Evolutionary conservation across 2,888 invertebrate genomes (phyloP), one percentile per base, ranked within the genome.

Genomic region (Elysia crispata): DNA sequence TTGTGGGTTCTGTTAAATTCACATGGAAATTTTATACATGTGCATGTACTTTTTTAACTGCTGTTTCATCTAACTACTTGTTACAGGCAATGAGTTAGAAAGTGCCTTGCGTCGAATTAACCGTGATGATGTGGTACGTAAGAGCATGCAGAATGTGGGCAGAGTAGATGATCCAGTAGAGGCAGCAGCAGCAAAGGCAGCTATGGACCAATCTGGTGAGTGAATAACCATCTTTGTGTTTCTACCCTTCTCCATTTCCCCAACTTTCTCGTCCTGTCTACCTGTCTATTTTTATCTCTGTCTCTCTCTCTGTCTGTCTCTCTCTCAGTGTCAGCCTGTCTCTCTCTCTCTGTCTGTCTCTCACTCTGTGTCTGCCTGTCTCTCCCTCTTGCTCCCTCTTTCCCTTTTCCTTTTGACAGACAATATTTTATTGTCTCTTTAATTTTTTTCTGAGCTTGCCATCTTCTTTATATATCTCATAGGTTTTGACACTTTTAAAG

Each of bases 111-210:
- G 95, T 88, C 94, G 95, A 86, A 97, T 98, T 83, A 96, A 96
- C 79, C 94, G 98, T 86, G 97, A 97, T 89, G 98, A 98, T 91
- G 97, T 98, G 76, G 96, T 97, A 87, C 95, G 95, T 85, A 95
- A 96, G 87, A 97, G 96, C 92, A 90, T 91, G 87, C 95, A 89
- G 83, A 87, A 86, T 83, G 86, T 89, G 50, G 88, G 89, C 81
- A 86, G 85, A 20, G 96, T 96, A 0, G 96, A 96, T 0, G 96
- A 96, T 91, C 95, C 95, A 87, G 94, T 94, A 90, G 95, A 95
- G 85, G 94, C 94, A 86, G 95, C 94, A 23, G 93, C 95, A 80
- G 95, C 95, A 0, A 94, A 94, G 92, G 94, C 89, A 79, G 90
- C 91, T 78, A 90, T 92, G 83, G 92, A 92, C 84, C 92, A 92